Conservation (phyloP, 1,140 invertebrate genomes). For the Papilio glaucus region DNA sequence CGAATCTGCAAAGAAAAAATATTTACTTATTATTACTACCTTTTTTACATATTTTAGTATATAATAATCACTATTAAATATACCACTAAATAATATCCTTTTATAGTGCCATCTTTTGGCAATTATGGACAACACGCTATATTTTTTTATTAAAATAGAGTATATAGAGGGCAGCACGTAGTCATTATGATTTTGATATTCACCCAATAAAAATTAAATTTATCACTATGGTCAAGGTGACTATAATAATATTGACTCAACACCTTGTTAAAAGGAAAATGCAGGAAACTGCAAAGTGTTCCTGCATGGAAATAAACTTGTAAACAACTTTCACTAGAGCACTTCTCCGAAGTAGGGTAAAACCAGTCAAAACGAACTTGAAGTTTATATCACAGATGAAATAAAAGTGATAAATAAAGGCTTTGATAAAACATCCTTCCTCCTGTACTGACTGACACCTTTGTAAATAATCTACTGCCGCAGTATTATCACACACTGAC, state of each 20-base stretch:
- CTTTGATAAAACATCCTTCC: background rate
- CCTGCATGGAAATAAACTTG: background rate
- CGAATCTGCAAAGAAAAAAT: conserved; percentile 92
- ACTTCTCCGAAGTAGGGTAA: background rate
- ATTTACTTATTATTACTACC: background rate
- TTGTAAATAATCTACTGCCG: conserved; percentile 1
- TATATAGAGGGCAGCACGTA: background rate
- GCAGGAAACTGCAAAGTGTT: background rate
- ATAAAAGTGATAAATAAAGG: background rate
- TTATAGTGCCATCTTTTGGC: conserved; percentile 29
- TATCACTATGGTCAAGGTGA: background rate
- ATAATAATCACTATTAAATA: too few species aligned
- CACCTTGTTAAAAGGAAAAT: background rate
- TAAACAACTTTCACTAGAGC: background rate
- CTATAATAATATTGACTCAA: background rate
- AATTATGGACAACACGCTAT: background rate
- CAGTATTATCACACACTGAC: background rate
- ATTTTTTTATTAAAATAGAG: background rate
- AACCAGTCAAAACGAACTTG: background rate
- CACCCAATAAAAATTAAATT: background rate
- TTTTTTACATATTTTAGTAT: too few species aligned
- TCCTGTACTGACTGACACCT: background rate
- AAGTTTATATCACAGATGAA: background rate
- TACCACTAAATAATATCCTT: too few species aligned
- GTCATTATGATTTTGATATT: background rate